These are phyloP conservation scores for Edolisoma coerulescens DNA, from an alignment of 2,113 vertebrate species.

Conservation along the genomic window DNA sequence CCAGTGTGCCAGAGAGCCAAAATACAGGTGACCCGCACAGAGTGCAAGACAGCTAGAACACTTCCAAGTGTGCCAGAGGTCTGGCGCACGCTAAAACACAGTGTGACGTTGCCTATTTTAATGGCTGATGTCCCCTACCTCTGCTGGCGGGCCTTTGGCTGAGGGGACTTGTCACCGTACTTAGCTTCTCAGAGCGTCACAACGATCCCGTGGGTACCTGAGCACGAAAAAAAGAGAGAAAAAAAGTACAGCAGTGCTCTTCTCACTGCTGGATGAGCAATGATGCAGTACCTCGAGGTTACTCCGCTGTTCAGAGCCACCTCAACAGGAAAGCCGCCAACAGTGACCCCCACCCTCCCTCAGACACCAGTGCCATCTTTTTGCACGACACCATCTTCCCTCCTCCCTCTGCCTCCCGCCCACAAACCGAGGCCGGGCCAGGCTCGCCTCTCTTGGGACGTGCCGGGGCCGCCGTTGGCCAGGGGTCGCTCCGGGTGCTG, in stretches of 20 bases:
- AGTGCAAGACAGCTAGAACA: neutral
- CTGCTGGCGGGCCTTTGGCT: neutral
- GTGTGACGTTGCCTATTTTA: rapidly evolving
- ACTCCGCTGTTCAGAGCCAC: too few relatives aligned
- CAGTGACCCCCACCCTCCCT: neutral
- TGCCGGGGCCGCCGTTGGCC: rapidly evolving
- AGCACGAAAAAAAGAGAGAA: neutral
- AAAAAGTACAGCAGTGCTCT: neutral
- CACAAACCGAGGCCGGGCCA: rapidly evolving
- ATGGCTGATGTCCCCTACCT: neutral
- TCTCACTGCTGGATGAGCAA: neutral
- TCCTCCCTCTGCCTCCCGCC: neutral
- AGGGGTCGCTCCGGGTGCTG: neutral
- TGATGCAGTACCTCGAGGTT: neutral
- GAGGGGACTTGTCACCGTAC: neutral
- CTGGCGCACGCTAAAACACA: neutral
- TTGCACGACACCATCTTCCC: neutral
- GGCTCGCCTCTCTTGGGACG: neutral
- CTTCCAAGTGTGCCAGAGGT: neutral
- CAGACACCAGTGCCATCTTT: neutral
- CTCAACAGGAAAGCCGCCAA: rapidly evolving
- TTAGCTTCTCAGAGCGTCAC: neutral
- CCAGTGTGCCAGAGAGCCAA: neutral
- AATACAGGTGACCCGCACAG: neutral
- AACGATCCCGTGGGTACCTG: rapidly evolving